Conservation (phyloP, 2,113 vertebrate species). For the Mus spicilegus region DNA sequence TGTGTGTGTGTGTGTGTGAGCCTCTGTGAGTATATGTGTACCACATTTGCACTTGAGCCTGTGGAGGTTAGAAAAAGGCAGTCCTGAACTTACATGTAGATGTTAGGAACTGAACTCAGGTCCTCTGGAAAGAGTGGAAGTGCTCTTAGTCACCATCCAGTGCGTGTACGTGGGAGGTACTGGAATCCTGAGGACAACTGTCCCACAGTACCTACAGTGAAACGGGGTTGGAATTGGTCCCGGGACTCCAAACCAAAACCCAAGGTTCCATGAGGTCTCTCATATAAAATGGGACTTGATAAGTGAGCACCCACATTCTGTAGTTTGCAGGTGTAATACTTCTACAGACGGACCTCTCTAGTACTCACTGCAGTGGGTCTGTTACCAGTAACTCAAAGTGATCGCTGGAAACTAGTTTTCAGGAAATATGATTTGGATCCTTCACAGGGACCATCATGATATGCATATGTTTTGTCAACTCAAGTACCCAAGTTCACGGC, state of each 20-base stretch:
- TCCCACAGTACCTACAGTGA: not conserved
- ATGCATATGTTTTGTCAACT: conserved; percentile 8
- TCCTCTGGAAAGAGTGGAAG: not conserved
- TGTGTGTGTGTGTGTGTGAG: not conserved
- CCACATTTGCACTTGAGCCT: not conserved
- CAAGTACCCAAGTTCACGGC: not conserved
- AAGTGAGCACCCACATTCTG: not conserved
- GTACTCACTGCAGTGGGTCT: conserved; percentile 2
- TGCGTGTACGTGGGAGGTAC: not conserved
- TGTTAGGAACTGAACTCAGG: not conserved
- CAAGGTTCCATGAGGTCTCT: conserved; percentile 14
- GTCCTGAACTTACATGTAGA: not conserved
- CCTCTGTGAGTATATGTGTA: not conserved
- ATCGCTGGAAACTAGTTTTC: conserved; percentile 18
- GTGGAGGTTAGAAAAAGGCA: not conserved
- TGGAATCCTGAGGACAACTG: not conserved
- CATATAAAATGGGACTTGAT: not conserved
- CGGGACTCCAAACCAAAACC: not conserved
- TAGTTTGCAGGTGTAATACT: conserved; percentile 34
- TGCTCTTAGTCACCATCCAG: not conserved
- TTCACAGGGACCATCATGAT: not conserved
- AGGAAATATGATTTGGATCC: conserved; percentile 20
- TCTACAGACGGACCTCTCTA: not conserved
- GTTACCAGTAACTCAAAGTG: not conserved
- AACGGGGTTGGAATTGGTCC: not conserved